Percentiles rank a stretch among this genome's conserved stretches.
Evolutionary conservation across 2,797 vertebrate genomes (phyloP).

Genomic region (Hemitrygon akajei): DNA sequence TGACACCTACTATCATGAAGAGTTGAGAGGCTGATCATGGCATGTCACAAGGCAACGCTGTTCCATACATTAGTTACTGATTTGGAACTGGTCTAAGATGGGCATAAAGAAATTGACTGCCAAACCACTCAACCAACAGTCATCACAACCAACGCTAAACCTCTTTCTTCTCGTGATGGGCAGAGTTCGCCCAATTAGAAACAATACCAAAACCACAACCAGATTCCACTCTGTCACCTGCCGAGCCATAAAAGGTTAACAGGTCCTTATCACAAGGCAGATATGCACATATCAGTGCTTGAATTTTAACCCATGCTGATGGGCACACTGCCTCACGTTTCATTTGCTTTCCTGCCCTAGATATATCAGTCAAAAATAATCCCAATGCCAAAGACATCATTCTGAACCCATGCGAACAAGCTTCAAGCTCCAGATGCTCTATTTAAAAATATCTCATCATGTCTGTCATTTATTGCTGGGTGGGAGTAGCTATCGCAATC

Average conservation of each 20-base stretch:
- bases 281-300: background rate
- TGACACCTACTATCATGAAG: no score
- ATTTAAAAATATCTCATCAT: conserved; percentile 21
- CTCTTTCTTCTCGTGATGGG: background rate
- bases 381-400: background rate
- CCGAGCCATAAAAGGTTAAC: background rate
- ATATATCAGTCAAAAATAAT: background rate
- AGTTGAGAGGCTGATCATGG: no score
- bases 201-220: background rate
- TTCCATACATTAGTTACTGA: background rate
- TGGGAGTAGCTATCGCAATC: background rate
- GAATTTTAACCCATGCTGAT: background rate
- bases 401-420: no score
- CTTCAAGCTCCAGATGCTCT: background rate
- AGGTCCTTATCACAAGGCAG: background rate
- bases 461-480: background rate
- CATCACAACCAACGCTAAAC: background rate
- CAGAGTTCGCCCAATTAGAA: background rate
- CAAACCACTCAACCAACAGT: background rate
- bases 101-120: no score
- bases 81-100: background rate
- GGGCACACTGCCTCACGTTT: background rate
- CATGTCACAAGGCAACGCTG: background rate
- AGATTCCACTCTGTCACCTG: no score
- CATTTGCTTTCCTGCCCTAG: background rate